These are phyloP conservation scores for Alviniconcha marisindica DNA, from an alignment of 1,140 invertebrate species.

Conservation along the genomic window DNA sequence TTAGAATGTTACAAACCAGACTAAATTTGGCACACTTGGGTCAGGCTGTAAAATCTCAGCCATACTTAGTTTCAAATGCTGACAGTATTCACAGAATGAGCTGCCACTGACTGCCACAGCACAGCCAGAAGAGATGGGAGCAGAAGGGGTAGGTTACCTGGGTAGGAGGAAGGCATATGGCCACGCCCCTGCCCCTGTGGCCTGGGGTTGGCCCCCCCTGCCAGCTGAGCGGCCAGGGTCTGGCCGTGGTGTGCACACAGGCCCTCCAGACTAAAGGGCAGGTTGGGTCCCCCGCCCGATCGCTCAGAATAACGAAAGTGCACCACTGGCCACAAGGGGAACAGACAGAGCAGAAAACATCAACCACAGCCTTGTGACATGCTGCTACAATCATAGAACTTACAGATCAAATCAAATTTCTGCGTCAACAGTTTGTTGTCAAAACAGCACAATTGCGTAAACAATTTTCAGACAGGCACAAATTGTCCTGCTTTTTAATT, in stretches of 20 bases:
- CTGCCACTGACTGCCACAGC: neutral
- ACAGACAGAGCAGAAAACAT: slow-evolving; percentile 35
- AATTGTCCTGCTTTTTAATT: too few relatives aligned
- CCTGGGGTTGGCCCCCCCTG: slow-evolving; percentile 35
- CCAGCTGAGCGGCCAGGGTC: slow-evolving; percentile 64
- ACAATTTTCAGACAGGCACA: too few relatives aligned
- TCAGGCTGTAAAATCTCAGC: too few relatives aligned
- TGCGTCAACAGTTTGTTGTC: too few relatives aligned
- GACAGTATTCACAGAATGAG: slow-evolving; percentile 10
- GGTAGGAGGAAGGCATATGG: slow-evolving; percentile 1
- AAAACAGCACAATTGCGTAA: too few relatives aligned
- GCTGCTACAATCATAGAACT: too few relatives aligned
- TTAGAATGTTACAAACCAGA: too few relatives aligned
- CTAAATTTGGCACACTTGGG: too few relatives aligned
- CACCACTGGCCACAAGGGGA: slow-evolving; percentile 56
- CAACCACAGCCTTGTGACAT: too few relatives aligned
- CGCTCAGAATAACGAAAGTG: slow-evolving; percentile 71
- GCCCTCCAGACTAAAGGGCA: slow-evolving; percentile 62
- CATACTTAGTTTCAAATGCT: too few relatives aligned
- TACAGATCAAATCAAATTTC: too few relatives aligned
- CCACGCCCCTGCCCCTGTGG: neutral
- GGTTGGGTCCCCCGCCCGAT: slow-evolving; percentile 47
- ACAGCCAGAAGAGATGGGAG: neutral
- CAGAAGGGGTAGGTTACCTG: slow-evolving; percentile 14
- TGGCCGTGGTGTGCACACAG: slow-evolving; percentile 70